Evolutionary conservation across 2,113 vertebrate genomes (phyloP), one percentile per base, ranked within the genome.

Genomic region (Anarhynchus alexandrinus): DNA sequence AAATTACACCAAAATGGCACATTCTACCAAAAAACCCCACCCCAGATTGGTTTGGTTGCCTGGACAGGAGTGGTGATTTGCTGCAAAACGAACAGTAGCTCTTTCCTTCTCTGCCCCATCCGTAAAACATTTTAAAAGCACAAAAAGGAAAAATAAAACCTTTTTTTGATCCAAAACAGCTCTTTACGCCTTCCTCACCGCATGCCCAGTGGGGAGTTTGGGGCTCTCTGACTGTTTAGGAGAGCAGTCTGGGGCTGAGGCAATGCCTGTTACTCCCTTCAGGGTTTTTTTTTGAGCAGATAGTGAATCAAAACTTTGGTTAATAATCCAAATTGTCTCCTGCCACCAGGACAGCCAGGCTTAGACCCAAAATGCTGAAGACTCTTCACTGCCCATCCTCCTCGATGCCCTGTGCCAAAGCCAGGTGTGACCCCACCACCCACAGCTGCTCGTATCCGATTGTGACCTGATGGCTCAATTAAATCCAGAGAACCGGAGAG

Each of bases 371-470:
- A 88, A 47, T 16, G 8, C 54, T 38, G 55, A 65, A 20, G 49
- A n/a, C 26, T 3, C 22, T 29, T 58, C 45, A 14, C 34, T 49
- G 18, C 40, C 59, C 61, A 13, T 32, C 49, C 32, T 38, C 79
- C 58, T 64, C 1, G 0, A 9, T 30, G 32, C 52, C 47, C 64
- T 14, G 47, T 5, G 62, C 62, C 12, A 0, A 29, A 64, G 47
- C 15, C 83, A 65, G 29, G 14, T 12, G 3, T 5, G 7, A 71
- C 36, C 71, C 12, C 52, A 9, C 27, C 0, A 0, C 38, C 36
- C 64, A 13, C 54, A 0, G 30, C 34, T 5, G 0, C 72, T 58
- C 10, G 0, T 40, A 12, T 4, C 66, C 0, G 0, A 1, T 7
- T 4, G 0, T 20, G 45, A 23, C 21, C 59, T 1, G 3, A 5